Conservation (phyloP, 2,888 invertebrate genomes). For the Drosophila quinaria region DNA sequence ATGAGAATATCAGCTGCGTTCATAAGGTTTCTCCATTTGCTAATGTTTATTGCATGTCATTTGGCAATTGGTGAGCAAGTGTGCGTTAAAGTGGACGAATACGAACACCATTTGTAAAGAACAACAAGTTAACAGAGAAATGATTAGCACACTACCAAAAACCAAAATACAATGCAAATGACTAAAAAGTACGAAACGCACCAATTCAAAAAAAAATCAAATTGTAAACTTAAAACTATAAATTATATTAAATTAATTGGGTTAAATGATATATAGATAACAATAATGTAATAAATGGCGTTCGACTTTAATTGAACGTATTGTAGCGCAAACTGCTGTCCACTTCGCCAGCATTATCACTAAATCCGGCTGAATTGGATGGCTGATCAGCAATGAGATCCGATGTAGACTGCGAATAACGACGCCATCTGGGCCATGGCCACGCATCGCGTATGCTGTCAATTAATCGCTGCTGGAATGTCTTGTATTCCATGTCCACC, state of each 20-base stretch:
- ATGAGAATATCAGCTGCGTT: constrained; percentile 49
- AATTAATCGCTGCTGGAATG: constrained; percentile 92
- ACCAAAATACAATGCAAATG: constrained; percentile 43
- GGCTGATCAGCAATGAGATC: constrained; percentile 80
- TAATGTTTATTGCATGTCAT: constrained; percentile 48
- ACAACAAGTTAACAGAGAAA: constrained; percentile 4
- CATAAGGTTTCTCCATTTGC: constrained; percentile 51
- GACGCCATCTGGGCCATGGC: constrained; percentile 84
- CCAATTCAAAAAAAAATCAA: constrained; percentile 33
- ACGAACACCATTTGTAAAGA: constrained; percentile 8
- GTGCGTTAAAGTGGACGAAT: constrained; percentile 57
- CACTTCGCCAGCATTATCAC: constrained; percentile 69
- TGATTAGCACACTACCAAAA: constrained; percentile 22
- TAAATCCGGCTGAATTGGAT: constrained; percentile 45
- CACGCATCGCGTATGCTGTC: constrained; percentile 91
- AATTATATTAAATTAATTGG: constrained; percentile 69
- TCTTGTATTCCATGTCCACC: constrained; percentile 94
- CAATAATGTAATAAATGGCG: constrained; percentile 47
- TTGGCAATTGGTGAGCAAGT: constrained; percentile 76
- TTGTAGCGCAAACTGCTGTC: constrained; percentile 83
- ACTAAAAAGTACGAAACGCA: constrained; percentile 50
- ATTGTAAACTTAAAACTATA: constrained; percentile 38
- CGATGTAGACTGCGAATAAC: constrained; percentile 73
- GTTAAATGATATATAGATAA: constrained; percentile 66
- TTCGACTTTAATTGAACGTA: constrained; percentile 70